Evolutionary conservation across 2,888 invertebrate species (phyloP), one percentile per base, ranked within the genome.

Genomic region (Xestia rhomboidea): DNA sequence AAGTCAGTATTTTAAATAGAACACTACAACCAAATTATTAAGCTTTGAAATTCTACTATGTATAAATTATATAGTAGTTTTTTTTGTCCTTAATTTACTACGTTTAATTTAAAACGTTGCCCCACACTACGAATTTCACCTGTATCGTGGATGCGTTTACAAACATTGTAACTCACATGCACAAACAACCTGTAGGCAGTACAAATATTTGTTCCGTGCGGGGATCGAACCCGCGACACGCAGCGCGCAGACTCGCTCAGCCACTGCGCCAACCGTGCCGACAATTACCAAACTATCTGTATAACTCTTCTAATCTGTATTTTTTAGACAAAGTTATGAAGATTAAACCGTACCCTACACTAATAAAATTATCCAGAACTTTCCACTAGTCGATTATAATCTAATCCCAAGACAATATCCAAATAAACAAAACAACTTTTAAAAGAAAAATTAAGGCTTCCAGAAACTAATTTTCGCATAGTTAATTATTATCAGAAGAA

Each of bases 401-500:
- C 15, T 44, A 49, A 81, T 80, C 63, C 18, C 38, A 57, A 66
- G 18, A 44, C 13, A 34, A 64, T 21, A n/a, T 8, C 21, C 2
- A 3, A 70, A n/a, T n/a, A 62, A 62, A 87, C n/a, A 76, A 68
- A 66, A 54, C 11, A n/a, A 54, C n/a, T 54, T 24, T 24, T 10
- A 34, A 69, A 73, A 64, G 73, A 81, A 74, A 68, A 73, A 79
- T 75, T 34, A 24, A 34, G 10, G 11, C 34, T 76, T 68, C 4
- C 18, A 49, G 27, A 79, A 76, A 76, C 66, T 76, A 76, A 79
- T 84, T 77, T 77, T 7, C 49, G 27, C 51, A n/a, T 68, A 64
- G 77, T 84, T 84, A 84, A 86, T 84, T 78, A 81, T 75, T 68
- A 62, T 60, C n/a, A 27, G 41, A 66, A 63, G 73, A 85, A 81